phyloP scores from a whole-genome alignment of 1,140 invertebrate species.

The Charaxes varanes region DNA sequence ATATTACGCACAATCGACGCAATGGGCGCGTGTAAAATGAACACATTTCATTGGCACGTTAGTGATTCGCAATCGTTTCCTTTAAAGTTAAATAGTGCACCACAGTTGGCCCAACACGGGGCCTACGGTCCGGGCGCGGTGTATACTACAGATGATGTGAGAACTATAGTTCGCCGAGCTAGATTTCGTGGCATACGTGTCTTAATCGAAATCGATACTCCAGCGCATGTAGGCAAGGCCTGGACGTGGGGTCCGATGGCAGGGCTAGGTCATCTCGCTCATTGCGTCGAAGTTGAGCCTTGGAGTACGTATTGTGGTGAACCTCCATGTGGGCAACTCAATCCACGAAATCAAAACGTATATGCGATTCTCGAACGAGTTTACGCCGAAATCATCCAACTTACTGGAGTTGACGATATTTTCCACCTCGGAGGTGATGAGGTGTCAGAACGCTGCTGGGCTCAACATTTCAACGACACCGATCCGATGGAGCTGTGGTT shows the following conservation, averaged over 20 bases:
- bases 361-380: slow-evolving; percentile 81
- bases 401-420: slow-evolving; percentile 79
- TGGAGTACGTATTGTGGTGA: slow-evolving; percentile 87
- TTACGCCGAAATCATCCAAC: slow-evolving; percentile 79
- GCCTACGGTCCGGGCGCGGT: slow-evolving; percentile 82
- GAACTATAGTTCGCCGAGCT: slow-evolving; percentile 79
- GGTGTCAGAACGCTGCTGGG: slow-evolving; percentile 81
- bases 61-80: slow-evolving; percentile 91
- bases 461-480: slow-evolving; percentile 82
- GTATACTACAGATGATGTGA: slow-evolving; percentile 81
- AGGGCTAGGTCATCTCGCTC: slow-evolving; percentile 80
- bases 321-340: slow-evolving; percentile 88
- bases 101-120: slow-evolving; percentile 82
- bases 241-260: slow-evolving; percentile 84
- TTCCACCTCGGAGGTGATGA: slow-evolving; percentile 91
- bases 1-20: slow-evolving; percentile 84
- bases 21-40: slow-evolving; percentile 87
- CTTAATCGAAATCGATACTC: slow-evolving; percentile 85
- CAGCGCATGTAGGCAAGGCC: slow-evolving; percentile 87
- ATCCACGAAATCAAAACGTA: slow-evolving; percentile 84
- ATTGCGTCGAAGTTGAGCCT: slow-evolving; percentile 84
- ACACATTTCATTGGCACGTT: slow-evolving; percentile 91
- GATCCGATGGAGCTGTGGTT: slow-evolving; percentile 86
- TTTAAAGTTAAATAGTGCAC: slow-evolving; percentile 79
- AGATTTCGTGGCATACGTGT: slow-evolving; percentile 81